Base-by-base conservation (phyloP, 2,113 vertebrate genomes). In the Columba janthina region DNA sequence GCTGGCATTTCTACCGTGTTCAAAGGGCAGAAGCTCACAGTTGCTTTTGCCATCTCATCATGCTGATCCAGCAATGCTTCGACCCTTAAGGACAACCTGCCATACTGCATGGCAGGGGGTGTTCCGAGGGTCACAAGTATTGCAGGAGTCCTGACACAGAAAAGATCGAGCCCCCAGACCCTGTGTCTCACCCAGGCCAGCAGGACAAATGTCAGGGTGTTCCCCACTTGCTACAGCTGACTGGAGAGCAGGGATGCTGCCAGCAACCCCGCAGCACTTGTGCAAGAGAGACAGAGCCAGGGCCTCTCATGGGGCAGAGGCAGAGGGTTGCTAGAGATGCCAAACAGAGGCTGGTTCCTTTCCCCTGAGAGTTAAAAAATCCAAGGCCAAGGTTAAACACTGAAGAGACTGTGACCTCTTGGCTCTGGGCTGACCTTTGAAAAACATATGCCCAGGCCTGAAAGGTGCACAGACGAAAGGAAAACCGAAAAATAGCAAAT, bases 21-120 rank as follows among this genome's bases (percentile, higher is more conserved):
- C 85, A 82, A 82, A 94, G 85, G 90, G 81, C 90, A 93, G 61
- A 77, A 70, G 85, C 74, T 71, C 70, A 22, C 32, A 7, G 50
- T 25, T 57, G 46, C 73, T 60, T 71, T 61, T 53, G 53, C 89
- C 44, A 36, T 54, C 28, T 44, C 20, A 85, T 42, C 66, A 16
- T 44, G 31, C 2, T 1, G 46, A 69, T 42, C 72, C 54, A 50
- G 36, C 89, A n/a, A 20, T 0, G 0, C 40, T 74, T 38, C 48
- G 29, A 18, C 5, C 16, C 62, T 53, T 17, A 20, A 64, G 78
- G 48, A 51, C 19, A 54, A 46, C 18, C 3, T 1, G 31, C 44
- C 51, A 53, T 0, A 0, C 8, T 10, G 32, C 34, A 10, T 6
- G 51, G 29, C 34, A 40, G 10, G 10, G 21, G 10, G 28, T 17